phyloP scores from a whole-genome alignment of 2,113 vertebrate species.

The Hypanus sabinus region DNA sequence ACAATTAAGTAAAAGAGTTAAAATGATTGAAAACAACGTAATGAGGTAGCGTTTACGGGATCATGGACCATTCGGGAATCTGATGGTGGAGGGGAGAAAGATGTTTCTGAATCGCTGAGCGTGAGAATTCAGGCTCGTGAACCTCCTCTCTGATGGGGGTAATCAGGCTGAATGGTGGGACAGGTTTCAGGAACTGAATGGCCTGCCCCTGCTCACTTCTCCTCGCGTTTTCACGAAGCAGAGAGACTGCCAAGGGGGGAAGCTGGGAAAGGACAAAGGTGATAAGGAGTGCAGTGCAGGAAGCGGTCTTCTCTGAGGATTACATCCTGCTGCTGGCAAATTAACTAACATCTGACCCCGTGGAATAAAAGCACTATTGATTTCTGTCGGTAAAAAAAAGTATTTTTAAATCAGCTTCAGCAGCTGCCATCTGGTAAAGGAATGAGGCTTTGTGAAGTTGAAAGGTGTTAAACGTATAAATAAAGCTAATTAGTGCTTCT shows the following conservation, averaged over 20 bases:
- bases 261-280: not conserved
- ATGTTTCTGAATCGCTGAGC: too few species aligned
- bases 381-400: not conserved
- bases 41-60: too few species aligned
- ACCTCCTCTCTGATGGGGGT: too few species aligned
- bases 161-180: too few species aligned
- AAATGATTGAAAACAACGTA: too few species aligned
- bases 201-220: too few species aligned
- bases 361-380: not conserved
- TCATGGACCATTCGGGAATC: too few species aligned
- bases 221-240: not conserved
- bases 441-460: not conserved
- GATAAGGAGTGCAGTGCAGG: not conserved
- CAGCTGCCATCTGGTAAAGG: not conserved
- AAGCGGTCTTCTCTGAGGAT: not conserved
- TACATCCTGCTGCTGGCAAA: not conserved
- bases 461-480: not conserved
- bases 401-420: not conserved
- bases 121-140: too few species aligned
- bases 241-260: not conserved
- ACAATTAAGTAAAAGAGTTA: too few species aligned
- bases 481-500: not conserved
- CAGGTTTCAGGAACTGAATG: too few species aligned
- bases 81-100: too few species aligned
- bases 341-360: not conserved